Conservation (phyloP, 2,113 vertebrate genomes). For the Ceyx cyanopectus region DNA sequence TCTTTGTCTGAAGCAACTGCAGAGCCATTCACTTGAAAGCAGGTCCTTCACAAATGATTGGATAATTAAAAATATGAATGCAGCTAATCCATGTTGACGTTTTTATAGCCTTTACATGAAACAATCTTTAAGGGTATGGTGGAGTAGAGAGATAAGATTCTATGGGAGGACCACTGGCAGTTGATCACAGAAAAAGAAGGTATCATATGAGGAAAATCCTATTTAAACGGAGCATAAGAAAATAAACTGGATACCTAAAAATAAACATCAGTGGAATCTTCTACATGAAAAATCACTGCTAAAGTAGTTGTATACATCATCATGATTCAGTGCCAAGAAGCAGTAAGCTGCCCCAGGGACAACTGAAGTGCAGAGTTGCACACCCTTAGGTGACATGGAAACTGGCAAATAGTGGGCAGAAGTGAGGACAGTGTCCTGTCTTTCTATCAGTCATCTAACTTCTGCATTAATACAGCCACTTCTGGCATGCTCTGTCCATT, state of each 20-base stretch:
- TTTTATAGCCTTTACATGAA: slow-evolving; percentile 73
- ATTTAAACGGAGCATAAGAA: slow-evolving; percentile 20
- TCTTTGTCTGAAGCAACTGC: too few relatives aligned
- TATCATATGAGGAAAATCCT: slow-evolving; percentile 28
- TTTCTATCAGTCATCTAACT: neutral
- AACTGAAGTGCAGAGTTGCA: neutral
- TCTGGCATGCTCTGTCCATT: neutral
- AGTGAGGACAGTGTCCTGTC: neutral
- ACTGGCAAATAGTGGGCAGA: neutral
- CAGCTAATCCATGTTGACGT: slow-evolving; percentile 67
- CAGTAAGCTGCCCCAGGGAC: neutral
- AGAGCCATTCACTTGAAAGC: too few relatives aligned
- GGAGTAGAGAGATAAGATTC: slow-evolving; percentile 60
- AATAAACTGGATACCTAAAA: slow-evolving; percentile 64
- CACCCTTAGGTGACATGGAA: neutral
- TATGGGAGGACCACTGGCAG: slow-evolving; percentile 65
- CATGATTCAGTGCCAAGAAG: neutral
- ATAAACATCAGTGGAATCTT: slow-evolving; percentile 70
- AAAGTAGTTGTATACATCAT: neutral
- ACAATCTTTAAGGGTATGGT: slow-evolving; percentile 62
- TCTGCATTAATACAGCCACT: neutral
- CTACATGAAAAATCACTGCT: slow-evolving; percentile 39
- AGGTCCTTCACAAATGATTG: neutral
- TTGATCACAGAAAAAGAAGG: slow-evolving; percentile 70
- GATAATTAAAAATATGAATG: slow-evolving; percentile 74